Conservation (phyloP, 2,797 vertebrate species). For the Psittacula derbiana region DNA sequence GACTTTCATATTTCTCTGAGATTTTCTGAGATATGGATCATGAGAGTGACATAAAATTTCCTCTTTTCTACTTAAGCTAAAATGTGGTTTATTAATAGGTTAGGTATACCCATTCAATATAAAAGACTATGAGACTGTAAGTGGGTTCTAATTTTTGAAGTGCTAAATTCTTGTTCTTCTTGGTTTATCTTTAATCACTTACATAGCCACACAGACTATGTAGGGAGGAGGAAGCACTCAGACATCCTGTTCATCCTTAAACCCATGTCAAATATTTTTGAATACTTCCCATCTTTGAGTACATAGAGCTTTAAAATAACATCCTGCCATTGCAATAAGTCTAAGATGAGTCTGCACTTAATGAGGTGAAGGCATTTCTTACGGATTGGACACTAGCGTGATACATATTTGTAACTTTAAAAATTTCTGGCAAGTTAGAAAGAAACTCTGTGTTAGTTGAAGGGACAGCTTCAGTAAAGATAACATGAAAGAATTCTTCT, state of each 20-base stretch:
- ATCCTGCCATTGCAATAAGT: neutral
- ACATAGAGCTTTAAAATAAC: neutral
- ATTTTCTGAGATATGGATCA: neutral
- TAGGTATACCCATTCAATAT: neutral
- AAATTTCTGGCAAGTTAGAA: neutral
- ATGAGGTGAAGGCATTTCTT: neutral
- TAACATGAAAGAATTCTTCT: neutral
- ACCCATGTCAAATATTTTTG: neutral
- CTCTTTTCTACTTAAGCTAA: neutral
- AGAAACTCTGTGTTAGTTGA: neutral
- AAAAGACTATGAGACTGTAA: neutral
- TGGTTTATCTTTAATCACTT: neutral
- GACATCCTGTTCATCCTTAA: neutral
- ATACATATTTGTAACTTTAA: neutral
- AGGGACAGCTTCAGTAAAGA: neutral
- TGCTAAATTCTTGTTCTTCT: neutral
- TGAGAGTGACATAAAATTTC: neutral
- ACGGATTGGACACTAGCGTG: neutral
- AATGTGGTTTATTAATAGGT: neutral
- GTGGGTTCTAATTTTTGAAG: neutral
- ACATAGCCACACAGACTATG: rapidly evolving
- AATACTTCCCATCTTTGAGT: neutral
- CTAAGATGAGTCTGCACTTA: neutral
- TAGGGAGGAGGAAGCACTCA: neutral
- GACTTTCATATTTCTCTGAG: neutral